Conservation (phyloP, 1,140 invertebrate species). For the Neoseiulus cucumeris region DNA sequence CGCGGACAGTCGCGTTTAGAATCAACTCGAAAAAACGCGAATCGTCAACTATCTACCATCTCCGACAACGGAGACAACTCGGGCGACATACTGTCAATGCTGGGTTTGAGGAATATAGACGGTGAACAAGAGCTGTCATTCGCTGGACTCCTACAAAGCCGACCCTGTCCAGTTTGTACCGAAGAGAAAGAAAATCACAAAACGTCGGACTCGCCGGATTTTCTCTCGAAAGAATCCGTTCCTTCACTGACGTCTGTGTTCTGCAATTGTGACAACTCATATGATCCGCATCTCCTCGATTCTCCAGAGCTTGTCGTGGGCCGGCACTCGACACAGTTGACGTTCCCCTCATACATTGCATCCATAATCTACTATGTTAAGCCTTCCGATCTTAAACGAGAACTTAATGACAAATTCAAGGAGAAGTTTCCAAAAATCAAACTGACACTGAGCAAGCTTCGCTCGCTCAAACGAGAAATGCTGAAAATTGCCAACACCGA, state of each 20-base stretch:
- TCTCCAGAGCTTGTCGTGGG: slow-evolving; percentile 86
- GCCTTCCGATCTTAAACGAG: slow-evolving; percentile 88
- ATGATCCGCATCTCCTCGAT: slow-evolving; percentile 71
- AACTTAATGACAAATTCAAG: slow-evolving; percentile 88
- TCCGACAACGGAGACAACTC: slow-evolving; percentile 8
- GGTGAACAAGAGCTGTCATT: not conserved
- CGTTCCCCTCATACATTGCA: slow-evolving; percentile 81
- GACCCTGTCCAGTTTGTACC: not conserved
- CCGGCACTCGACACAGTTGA: slow-evolving; percentile 78
- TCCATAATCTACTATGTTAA: slow-evolving; percentile 92
- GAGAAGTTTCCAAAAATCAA: slow-evolving; percentile 87
- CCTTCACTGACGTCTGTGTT: slow-evolving; percentile 17
- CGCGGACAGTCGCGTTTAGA: slow-evolving; percentile 30
- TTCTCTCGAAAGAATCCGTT: slow-evolving; percentile 20
- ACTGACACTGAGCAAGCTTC: slow-evolving; percentile 82
- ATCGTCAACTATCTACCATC: not conserved
- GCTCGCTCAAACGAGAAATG: slow-evolving; percentile 88
- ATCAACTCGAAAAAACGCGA: not conserved
- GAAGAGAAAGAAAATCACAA: slow-evolving; percentile 14
- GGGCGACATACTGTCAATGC: not conserved
- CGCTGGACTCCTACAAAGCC: not conserved
- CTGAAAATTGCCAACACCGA: slow-evolving; percentile 54
- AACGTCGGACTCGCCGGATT: slow-evolving; percentile 13
- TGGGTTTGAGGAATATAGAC: not conserved
- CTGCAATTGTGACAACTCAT: slow-evolving; percentile 25